Base-by-base conservation (phyloP, 2,888 invertebrate species). In the Brachyptera risi region DNA sequence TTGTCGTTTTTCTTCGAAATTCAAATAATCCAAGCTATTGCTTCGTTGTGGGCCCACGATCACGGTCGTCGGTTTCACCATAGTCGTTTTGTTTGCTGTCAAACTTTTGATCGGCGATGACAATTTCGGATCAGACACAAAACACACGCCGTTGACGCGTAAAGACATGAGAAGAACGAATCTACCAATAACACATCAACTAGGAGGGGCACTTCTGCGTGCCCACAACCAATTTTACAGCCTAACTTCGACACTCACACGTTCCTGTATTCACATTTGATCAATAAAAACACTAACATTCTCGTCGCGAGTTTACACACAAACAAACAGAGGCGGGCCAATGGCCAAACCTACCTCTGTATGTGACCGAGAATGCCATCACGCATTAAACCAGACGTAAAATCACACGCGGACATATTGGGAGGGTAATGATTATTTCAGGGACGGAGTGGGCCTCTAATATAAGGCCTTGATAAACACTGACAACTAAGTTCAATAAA, bases 1-100 rank as follows among this genome's bases (percentile, higher is more conserved):
- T 77, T 92, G 90, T 70, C 92, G 81, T 75, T 92, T 92, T 80
- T 93, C 92, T 77, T 92, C 92, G 75, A 93, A 93, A 79, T 93
- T 92, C 61, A 93, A 82, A 78, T 90, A 90, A 80, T 92, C 92
- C 80, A 92, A 82, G 73, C 90, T 90, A 76, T 86, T 90, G 78
- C 90, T 90, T 71, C 90, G 77, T 70, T 87, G 87, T 0, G 86
- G 87, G 27, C 83, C 81, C 27, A 86, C 85, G 26, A 86, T 85
- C 42, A 63, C 63, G 9, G 58, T 44, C 13, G 62, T 62, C 21
- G 62, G 62, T 21, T 62, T 62, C 38, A 62, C 62, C 21, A 62
- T 54, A 0, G 62, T 47, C 26, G 51, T 58, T n/a, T n/a, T n/a
- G n/a, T n/a, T n/a, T n/a, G n/a, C n/a, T n/a, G n/a, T n/a, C 5